Evolutionary conservation across 2,113 vertebrate genomes (phyloP).

Genomic region (human): DNA sequence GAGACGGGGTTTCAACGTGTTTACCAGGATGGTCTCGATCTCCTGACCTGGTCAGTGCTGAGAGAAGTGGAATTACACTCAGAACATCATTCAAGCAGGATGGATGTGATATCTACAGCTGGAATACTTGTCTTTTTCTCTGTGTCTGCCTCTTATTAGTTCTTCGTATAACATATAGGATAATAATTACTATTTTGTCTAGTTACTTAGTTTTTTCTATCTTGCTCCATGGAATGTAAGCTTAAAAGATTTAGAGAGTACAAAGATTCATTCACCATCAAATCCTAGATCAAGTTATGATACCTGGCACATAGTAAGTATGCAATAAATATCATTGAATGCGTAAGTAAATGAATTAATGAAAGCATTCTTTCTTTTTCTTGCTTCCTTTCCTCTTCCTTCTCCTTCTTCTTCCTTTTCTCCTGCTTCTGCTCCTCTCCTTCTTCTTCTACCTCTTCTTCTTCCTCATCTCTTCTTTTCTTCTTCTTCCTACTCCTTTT

Average conservation of each 20-base stretch:
- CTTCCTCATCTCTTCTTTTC: neutral
- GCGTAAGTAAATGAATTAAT: neutral
- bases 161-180: neutral
- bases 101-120: no score
- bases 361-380: neutral
- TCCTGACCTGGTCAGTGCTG: neutral
- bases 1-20: no score
- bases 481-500: neutral
- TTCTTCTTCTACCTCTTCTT: no score
- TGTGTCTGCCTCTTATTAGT: neutral
- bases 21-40: no score
- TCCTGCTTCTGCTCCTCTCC: neutral
- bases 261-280: neutral
- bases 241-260: neutral
- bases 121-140: neutral
- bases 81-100: neutral
- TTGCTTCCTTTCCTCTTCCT: neutral
- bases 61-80: neutral
- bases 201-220: neutral
- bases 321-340: neutral
- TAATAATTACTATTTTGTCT: neutral
- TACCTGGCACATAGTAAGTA: neutral
- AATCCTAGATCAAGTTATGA: neutral
- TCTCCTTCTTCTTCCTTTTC: no score
- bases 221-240: neutral